Evolutionary conservation across 2,888 invertebrate genomes (phyloP).

Genomic region (Nymphalis polychloros): DNA sequence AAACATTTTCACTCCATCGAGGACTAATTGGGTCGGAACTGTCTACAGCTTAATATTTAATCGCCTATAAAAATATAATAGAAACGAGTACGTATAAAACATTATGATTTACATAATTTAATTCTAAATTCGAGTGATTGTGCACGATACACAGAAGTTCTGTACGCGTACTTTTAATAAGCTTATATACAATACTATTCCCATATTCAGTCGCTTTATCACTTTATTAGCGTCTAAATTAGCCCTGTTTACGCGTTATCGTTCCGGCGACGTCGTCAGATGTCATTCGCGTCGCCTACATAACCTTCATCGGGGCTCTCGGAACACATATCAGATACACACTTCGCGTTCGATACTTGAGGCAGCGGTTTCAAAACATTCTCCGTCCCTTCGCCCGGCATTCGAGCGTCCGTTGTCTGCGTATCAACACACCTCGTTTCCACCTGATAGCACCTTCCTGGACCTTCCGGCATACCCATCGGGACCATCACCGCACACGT

Average conservation of each 20-base stretch:
- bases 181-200: constrained; percentile 60
- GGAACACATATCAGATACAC: constrained; percentile 81
- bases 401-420: constrained; percentile 80
- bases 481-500: constrained; percentile 80
- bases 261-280: constrained; percentile 83
- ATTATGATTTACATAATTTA: constrained; percentile 32
- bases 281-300: constrained; percentile 89
- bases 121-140: constrained; percentile 35
- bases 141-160: constrained; percentile 42
- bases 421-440: constrained; percentile 83
- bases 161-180: constrained; percentile 35
- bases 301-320: constrained; percentile 95
- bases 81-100: constrained; percentile 36
- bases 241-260: constrained; percentile 71
- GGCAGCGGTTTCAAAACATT: constrained; percentile 69
- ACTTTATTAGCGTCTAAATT: constrained; percentile 74
- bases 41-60: constrained; percentile 32
- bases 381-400: constrained; percentile 69
- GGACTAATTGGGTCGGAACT: constrained; percentile 20
- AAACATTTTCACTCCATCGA: not conserved
- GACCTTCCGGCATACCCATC: constrained; percentile 68
- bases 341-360: constrained; percentile 75
- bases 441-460: constrained; percentile 77
- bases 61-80: constrained; percentile 38
- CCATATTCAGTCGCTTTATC: constrained; percentile 80